These are phyloP conservation scores for Ibidorhyncha struthersii DNA, from an alignment of 2,113 vertebrate species.

Conservation along the genomic window DNA sequence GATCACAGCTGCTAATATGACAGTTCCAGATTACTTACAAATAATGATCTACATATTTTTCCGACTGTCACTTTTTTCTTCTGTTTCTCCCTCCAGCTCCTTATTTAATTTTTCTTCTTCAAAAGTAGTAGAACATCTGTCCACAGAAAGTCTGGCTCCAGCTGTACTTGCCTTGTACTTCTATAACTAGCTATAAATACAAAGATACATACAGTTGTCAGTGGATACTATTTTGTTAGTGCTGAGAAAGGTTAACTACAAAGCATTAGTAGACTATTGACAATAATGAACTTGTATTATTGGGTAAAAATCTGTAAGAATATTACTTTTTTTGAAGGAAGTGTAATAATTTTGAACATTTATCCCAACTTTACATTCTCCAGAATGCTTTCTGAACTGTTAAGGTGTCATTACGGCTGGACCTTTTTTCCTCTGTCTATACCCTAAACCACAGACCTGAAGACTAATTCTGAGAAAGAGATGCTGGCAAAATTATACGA, in stretches of 20 bases:
- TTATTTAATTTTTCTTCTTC: conserved; percentile 9
- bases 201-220: neutral
- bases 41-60: neutral
- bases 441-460: neutral
- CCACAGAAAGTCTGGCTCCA: conserved; percentile 36
- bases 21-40: conserved; percentile 51
- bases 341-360: neutral
- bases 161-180: conserved; percentile 20
- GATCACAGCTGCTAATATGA: neutral
- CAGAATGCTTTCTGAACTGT: neutral
- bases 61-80: neutral
- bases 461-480: neutral
- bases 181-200: conserved; percentile 27
- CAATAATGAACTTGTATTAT: neutral
- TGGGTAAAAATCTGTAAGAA: neutral
- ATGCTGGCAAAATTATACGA: neutral
- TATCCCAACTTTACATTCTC: neutral
- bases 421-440: neutral
- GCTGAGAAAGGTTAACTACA: neutral
- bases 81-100: neutral
- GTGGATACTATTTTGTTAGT: neutral
- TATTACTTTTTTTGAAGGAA: neutral
- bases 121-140: neutral
- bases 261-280: neutral
- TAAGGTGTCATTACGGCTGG: neutral